phyloP scores from a whole-genome alignment of 2,113 vertebrate species.

The Scopus umbretta region DNA sequence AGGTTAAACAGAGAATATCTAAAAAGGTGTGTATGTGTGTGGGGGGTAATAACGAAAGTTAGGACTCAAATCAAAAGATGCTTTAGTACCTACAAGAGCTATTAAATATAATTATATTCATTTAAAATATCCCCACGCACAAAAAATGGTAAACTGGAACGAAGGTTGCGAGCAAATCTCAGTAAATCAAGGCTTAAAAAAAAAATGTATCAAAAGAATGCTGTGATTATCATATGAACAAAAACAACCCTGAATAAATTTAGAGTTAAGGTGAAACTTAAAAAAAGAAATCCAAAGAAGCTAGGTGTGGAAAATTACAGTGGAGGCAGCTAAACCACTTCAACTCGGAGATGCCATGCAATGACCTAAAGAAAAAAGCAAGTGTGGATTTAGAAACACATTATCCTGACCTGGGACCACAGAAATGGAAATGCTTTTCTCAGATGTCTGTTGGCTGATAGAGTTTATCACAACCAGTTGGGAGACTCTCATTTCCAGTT shows the following conservation, averaged over 20 bases:
- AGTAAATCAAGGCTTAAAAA: conserved; percentile 24
- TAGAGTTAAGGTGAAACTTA: conserved; percentile 34
- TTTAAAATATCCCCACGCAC: conserved; percentile 48
- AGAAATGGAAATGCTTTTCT: conserved; percentile 34
- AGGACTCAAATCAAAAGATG: conserved; percentile 61
- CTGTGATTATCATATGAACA: background rate
- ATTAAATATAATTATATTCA: conserved; percentile 66
- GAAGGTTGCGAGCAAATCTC: conserved; percentile 31
- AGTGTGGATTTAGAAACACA: background rate
- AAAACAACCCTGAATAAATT: conserved; percentile 26
- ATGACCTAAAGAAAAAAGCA: background rate
- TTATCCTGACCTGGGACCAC: background rate
- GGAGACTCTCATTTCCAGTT: background rate
- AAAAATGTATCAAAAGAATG: conserved; percentile 31
- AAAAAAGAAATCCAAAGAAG: conserved; percentile 20
- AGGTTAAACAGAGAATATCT: conserved; percentile 47
- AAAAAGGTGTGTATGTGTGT: conserved; percentile 49
- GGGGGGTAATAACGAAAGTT: conserved; percentile 32
- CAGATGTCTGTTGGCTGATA: background rate
- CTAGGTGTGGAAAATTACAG: conserved; percentile 31
- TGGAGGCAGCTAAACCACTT: background rate
- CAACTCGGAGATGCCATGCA: background rate
- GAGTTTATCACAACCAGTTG: background rate
- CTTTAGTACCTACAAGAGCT: conserved; percentile 42
- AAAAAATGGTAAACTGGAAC: conserved; percentile 30